Conservation (phyloP, 2,797 vertebrate genomes). For the Petrocephalus sullivani region DNA sequence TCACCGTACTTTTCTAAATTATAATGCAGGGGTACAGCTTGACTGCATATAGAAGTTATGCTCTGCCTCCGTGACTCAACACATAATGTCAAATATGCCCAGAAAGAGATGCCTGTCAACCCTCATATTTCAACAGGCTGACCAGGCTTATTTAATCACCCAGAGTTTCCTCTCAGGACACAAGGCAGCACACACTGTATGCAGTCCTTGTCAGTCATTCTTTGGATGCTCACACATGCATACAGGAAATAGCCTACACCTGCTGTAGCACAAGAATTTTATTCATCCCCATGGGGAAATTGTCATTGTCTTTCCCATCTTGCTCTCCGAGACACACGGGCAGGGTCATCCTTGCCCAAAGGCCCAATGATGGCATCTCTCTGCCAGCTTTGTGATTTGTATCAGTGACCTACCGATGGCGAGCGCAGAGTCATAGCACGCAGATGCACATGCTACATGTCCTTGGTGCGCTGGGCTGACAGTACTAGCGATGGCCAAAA, state of each 20-base stretch:
- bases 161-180: background rate
- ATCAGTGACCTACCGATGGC: background rate
- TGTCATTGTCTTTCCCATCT: background rate
- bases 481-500: background rate
- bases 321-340: background rate
- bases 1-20: background rate
- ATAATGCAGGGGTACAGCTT: background rate
- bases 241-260: background rate
- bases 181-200: too few species aligned
- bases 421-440: background rate
- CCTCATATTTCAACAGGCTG: background rate
- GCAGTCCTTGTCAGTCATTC: background rate
- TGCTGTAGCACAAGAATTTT: background rate
- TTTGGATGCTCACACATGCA: background rate
- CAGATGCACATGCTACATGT: background rate
- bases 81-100: background rate
- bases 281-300: background rate
- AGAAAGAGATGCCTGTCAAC: background rate
- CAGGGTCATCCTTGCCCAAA: background rate
- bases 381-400: background rate
- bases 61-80: background rate
- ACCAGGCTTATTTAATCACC: background rate
- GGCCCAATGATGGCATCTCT: background rate
- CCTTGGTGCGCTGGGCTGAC: background rate
- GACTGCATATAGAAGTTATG: background rate